Base-by-base conservation (phyloP, 2,113 vertebrate species). In the Aspidoscelis tigris region DNA sequence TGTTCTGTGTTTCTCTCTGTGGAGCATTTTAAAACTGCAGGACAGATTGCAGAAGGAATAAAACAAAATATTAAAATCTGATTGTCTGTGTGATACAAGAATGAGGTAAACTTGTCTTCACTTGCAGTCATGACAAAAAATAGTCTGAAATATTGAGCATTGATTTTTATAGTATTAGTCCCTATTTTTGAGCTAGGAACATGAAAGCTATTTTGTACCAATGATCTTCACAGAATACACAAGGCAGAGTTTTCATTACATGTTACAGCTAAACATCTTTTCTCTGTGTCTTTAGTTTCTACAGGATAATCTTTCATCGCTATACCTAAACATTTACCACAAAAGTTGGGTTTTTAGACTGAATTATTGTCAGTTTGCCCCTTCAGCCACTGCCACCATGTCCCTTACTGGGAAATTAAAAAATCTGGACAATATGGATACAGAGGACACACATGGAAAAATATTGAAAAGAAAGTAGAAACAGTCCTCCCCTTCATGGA, bases 141-240 rank as follows among this genome's bases (percentile, higher is more conserved):
- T 11, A 9, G 14, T 44, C 39, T 18, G 44, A 73, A 22, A 53
- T 1, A 0, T 0, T 0, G 41, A 1, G 11, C 68, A 1, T 0
- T 50, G 33, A 16, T 11, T 84, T 21, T 8, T 20, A n/a, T 7
- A 24, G 2, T 53, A 24, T 64, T 77, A 87, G 76, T 73, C 20
- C 0, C 47, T 0, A 0, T 5, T 75, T 81, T 44, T 78, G 26
- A 55, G 12, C 5, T 20, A 26, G 41, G 65, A 78, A 22, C 2
- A 65, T 78, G 39, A 39, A 43, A 64, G 64, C 18, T 44, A 26
- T 16, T 65, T 78, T 39, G 24, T 55, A 33, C 4, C 2, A 55
- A 33, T 16, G 10, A 0, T 26, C 3, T 76, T 65, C 33, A 14
- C 2, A 14, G 12, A 65, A 65, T 39, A 66, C 41, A 58, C 58